Conservation (phyloP, 2,113 vertebrate genomes). For the Notechis scutatus region DNA sequence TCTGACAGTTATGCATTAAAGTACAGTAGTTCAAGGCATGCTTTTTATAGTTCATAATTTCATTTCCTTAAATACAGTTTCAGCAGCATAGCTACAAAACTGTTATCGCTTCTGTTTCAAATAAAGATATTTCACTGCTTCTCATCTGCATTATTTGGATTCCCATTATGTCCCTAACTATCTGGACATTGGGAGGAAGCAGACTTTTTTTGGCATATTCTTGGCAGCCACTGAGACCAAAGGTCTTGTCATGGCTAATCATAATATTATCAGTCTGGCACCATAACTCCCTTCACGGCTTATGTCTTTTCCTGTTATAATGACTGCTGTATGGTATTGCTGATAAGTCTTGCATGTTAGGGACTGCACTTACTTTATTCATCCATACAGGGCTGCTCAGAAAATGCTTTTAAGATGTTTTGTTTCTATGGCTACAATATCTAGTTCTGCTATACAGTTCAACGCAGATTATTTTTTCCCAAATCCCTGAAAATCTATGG, state of each 20-base stretch:
- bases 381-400: neutral
- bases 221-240: constrained; percentile 22
- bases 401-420: constrained; percentile 9
- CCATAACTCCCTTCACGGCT: constrained; percentile 12
- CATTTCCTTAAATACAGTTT: constrained; percentile 9
- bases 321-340: constrained; percentile 49
- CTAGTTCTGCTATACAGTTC: fast-evolving
- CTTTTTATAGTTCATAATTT: neutral
- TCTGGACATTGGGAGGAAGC: neutral
- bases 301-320: constrained; percentile 49
- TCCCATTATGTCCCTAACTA: neutral
- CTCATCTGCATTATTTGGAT: neutral
- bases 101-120: constrained; percentile 6
- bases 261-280: neutral
- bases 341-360: constrained; percentile 40
- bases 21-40: neutral
- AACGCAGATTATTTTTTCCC: fast-evolving
- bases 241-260: constrained; percentile 1
- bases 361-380: constrained; percentile 24
- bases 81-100: neutral
- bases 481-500: neutral
- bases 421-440: constrained; percentile 25
- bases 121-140: neutral
- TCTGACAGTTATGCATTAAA: neutral
- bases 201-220: neutral